These are phyloP conservation scores for Cheilosia variabilis DNA, from an alignment of 2,888 invertebrate species.

Conservation along the genomic window DNA sequence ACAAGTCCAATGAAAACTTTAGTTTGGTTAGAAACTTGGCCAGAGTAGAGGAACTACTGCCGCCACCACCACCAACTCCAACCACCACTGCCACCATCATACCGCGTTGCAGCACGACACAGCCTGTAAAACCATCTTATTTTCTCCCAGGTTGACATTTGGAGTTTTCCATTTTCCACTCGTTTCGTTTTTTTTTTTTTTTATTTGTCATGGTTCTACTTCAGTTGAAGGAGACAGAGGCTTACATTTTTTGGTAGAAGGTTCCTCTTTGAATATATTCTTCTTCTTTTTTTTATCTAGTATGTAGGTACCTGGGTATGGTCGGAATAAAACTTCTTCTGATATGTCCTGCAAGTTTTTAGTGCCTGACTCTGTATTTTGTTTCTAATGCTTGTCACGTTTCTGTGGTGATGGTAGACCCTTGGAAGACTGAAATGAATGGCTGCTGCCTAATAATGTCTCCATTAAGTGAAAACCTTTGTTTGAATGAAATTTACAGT, in stretches of 20 bases:
- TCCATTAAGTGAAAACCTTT: constrained; percentile 19
- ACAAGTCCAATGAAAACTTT: constrained; percentile 75
- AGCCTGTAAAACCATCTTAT: constrained; percentile 73
- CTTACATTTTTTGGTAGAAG: constrained; percentile 27
- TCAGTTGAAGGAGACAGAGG: constrained; percentile 19
- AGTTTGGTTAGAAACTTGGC: constrained; percentile 73
- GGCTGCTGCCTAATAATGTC: constrained; percentile 43
- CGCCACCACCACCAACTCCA: constrained; percentile 39
- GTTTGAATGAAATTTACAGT: constrained; percentile 6
- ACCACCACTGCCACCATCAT: constrained; percentile 55
- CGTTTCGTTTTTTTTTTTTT: constrained; percentile 13
- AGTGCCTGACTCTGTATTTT: constrained; percentile 11
- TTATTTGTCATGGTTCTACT: constrained; percentile 33
- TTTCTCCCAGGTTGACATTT: constrained; percentile 71
- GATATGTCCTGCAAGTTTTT: constrained; percentile 28
- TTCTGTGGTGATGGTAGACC: constrained; percentile 13
- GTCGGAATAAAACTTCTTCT: constrained; percentile 22
- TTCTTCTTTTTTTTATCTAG: not conserved
- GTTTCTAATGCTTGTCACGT: constrained; percentile 55
- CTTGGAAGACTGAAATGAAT: constrained; percentile 35
- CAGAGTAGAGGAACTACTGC: constrained; percentile 43
- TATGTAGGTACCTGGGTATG: constrained; percentile 45
- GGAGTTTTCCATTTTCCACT: constrained; percentile 62
- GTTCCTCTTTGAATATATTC: constrained; percentile 6
- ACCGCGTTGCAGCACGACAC: constrained; percentile 66